Conservation (phyloP, 2,113 vertebrate genomes). For the Calonectris borealis region DNA sequence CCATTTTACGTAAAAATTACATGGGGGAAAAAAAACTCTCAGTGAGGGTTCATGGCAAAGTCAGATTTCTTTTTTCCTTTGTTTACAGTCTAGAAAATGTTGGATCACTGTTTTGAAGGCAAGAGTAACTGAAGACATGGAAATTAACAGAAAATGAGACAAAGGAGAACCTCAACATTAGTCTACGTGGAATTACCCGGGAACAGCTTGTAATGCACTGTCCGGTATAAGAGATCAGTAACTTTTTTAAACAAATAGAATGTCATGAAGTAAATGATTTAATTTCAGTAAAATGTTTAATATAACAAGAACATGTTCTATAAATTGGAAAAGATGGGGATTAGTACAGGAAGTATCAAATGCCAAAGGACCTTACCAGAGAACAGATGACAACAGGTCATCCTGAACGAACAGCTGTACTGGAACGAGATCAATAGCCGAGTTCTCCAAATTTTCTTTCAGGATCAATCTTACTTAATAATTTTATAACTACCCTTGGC, state of each 20-base stretch:
- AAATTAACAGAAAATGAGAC: neutral
- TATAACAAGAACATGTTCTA: neutral
- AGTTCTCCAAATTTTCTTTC: slow-evolving; percentile 7
- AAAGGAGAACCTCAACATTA: neutral
- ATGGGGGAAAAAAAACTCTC: neutral
- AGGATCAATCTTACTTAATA: neutral
- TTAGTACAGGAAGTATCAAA: neutral
- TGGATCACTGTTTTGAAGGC: neutral
- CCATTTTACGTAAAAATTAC: neutral
- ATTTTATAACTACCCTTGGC: neutral
- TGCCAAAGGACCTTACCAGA: neutral
- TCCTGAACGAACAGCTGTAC: neutral
- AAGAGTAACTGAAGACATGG: neutral
- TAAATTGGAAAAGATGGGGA: neutral
- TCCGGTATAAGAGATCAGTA: neutral
- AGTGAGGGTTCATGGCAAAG: neutral
- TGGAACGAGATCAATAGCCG: neutral
- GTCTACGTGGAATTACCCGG: neutral
- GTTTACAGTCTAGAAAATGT: neutral
- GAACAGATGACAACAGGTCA: neutral
- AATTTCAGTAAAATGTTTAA: neutral
- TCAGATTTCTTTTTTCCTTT: neutral
- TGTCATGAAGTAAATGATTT: neutral
- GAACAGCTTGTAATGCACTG: neutral
- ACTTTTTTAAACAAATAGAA: neutral